Percentiles rank a stretch among this genome's conserved stretches.
phyloP scores from a whole-genome alignment of 2,797 vertebrate species.

The Momotus momota region DNA sequence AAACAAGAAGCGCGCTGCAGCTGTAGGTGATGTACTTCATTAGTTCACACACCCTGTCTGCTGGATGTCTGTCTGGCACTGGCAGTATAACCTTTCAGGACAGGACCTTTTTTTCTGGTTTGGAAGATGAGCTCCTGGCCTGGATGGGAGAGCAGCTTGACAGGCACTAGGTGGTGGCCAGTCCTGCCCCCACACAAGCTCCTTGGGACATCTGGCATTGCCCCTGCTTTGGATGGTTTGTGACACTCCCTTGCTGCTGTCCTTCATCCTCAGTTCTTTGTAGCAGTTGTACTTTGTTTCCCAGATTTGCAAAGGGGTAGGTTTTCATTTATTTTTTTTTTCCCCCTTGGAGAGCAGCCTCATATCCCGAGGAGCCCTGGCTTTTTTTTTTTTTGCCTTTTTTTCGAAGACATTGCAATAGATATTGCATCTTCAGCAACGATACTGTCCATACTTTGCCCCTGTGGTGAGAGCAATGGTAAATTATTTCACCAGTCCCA shows the following conservation, averaged over 20 bases:
- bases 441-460: accelerated
- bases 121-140: not conserved
- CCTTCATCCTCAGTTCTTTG: not conserved
- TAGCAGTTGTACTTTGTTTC: not conserved
- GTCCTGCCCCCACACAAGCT: not conserved
- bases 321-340: not conserved
- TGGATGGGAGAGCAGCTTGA: not conserved
- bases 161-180: not conserved
- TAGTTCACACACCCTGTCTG: not conserved
- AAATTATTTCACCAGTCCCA: not conserved
- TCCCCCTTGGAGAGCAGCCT: not conserved
- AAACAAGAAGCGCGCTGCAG: not conserved
- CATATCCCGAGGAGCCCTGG: accelerated
- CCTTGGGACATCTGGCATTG: not conserved
- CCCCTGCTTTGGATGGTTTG: not conserved
- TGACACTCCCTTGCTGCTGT: not conserved
- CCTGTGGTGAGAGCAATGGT: not conserved
- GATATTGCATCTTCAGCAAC: accelerated
- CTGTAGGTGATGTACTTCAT: not conserved
- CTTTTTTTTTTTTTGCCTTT: not conserved
- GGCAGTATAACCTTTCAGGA: not conserved
- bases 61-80: not conserved
- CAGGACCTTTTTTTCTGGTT: not conserved
- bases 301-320: not conserved
- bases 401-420: not conserved